Evolutionary conservation across 2,113 vertebrate genomes (phyloP), one percentile per base, ranked within the genome.

Genomic region (Antennarius striatus): DNA sequence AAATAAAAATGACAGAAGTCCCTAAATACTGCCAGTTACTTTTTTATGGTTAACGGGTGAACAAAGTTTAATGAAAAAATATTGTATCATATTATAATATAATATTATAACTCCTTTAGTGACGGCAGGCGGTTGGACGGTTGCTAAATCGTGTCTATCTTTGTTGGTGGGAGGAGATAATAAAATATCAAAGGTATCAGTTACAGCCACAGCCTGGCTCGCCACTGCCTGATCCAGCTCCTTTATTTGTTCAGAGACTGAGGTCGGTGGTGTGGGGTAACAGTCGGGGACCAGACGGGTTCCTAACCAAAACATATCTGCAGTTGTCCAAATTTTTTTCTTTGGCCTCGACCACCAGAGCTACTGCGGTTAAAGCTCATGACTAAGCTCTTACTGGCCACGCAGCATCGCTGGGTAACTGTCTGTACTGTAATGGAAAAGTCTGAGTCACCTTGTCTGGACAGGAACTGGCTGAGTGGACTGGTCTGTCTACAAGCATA

Each of bases 361-460:
- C 75, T 68, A 67, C 82, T 80, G 87, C 61, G 84, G 88, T 89
- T 63, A 72, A 78, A 86, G 77, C 77, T 87, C 76, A 84, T 90
- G 88, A 91, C 86, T 88, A 80, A 91, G 84, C 86, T 72, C 61
- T 75, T 80, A 70, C 81, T 72, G 77, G 75, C 77, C 73, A 66
- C 50, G 75, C 84, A 79, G 69, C 87, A 68, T 88, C 80, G 50
- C 75, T 85, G 49, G 67, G 79, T 58, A 68, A 77, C 57, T 47
- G 81, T 82, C 84, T 85, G 79, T 30, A 65, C 62, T 45, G 75
- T 72, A 83, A 86, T 84, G 90, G 88, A 91, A 90, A 90, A 81
- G 47, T 68, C 74, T 86, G 89, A 90, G 78, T 93, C 90, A 91
- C 79, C 54, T 51, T 4, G 90, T 91, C 90, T 92, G 90, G 86